Evolutionary conservation across 2,113 vertebrate genomes (phyloP).

Genomic region (Apteryx owenii): DNA sequence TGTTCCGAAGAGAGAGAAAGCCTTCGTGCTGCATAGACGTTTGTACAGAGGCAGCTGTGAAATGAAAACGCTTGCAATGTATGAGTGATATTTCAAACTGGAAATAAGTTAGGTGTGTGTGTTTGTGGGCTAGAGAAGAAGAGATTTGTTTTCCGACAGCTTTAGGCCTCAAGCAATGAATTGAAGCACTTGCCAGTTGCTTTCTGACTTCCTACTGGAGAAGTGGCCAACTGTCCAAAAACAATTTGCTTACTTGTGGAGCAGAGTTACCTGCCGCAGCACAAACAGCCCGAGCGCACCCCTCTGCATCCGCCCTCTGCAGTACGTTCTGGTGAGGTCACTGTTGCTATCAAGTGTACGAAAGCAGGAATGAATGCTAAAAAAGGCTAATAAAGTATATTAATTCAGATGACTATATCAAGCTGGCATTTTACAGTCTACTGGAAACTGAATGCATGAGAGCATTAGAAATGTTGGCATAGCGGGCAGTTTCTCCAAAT

Average conservation of each 20-base stretch:
- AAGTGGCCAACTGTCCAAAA: not conserved
- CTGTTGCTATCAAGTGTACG: fast-evolving
- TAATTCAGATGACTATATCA: constrained; percentile 48
- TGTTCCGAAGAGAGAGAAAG: not conserved
- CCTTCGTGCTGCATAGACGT: not conserved
- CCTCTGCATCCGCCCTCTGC: not conserved
- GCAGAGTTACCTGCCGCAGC: not conserved
- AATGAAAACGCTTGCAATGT: constrained; percentile 6
- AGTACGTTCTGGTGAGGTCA: not conserved
- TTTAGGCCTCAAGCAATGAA: constrained; percentile 35
- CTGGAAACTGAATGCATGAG: constrained; percentile 49
- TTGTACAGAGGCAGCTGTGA: constrained; percentile 42
- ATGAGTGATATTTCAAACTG: not conserved
- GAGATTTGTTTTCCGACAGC: constrained; percentile 25
- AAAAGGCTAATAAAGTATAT: constrained; percentile 53
- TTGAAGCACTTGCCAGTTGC: constrained; percentile 9
- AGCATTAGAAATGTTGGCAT: constrained; percentile 55
- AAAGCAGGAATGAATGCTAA: not conserved
- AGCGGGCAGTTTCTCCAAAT: constrained; percentile 48
- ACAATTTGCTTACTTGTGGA: not conserved
- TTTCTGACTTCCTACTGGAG: not conserved
- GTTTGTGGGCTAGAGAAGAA: not conserved
- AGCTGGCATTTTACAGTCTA: constrained; percentile 63
- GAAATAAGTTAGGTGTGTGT: constrained; percentile 38
- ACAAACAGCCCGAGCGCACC: fast-evolving